These are phyloP conservation scores for Anarsia innoxiella DNA, from an alignment of 2,888 invertebrate genomes.

Conservation along the genomic window DNA sequence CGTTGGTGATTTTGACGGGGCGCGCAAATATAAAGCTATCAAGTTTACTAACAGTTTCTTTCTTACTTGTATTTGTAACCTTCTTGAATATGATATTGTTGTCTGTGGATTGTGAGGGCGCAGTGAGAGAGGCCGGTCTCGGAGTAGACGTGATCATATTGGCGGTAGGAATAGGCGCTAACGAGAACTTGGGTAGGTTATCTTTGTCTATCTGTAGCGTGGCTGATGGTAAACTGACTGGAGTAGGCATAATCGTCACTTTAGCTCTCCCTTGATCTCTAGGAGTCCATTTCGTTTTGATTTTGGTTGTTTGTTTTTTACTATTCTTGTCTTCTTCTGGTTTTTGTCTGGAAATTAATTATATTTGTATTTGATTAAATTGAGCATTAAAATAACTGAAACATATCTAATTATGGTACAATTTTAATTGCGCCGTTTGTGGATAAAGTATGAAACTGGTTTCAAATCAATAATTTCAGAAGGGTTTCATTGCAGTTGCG, in stretches of 20 bases:
- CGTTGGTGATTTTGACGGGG: conserved; percentile 37
- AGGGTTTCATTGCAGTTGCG: too few relatives aligned
- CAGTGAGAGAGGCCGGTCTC: not conserved
- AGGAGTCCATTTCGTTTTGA: conserved; percentile 41
- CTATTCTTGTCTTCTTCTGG: conserved; percentile 22
- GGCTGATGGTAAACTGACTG: conserved; percentile 40
- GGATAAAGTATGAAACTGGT: too few relatives aligned
- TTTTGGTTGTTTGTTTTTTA: conserved; percentile 39
- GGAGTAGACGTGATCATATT: not conserved
- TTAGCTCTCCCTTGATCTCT: conserved; percentile 23
- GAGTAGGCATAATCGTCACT: conserved; percentile 23
- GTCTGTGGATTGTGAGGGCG: not conserved
- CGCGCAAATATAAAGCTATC: conserved; percentile 40
- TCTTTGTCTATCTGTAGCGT: conserved; percentile 44
- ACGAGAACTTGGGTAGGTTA: conserved; percentile 48
- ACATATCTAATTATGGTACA: too few relatives aligned
- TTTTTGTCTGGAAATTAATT: too few relatives aligned
- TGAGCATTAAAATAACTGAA: too few relatives aligned
- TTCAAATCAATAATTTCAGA: too few relatives aligned
- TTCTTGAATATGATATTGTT: too few relatives aligned
- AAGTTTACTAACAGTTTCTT: conserved; percentile 22
- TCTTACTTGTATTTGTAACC: conserved; percentile 28
- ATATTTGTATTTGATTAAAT: too few relatives aligned
- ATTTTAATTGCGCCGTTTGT: too few relatives aligned
- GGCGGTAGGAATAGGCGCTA: conserved; percentile 20